Base-by-base conservation (phyloP, 2,888 invertebrate genomes). In the Stenoptilia bipunctidactyla region DNA sequence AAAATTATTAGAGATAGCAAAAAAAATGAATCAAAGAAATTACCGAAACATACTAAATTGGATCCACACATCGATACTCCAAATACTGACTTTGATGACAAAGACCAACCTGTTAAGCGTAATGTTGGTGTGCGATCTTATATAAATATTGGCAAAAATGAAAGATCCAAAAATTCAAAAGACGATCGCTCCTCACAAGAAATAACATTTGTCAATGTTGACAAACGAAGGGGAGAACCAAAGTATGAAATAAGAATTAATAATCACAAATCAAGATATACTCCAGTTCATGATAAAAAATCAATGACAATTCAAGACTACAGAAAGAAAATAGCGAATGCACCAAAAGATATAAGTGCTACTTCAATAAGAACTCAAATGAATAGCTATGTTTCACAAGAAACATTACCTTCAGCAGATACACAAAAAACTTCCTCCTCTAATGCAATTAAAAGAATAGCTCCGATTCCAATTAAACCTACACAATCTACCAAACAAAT, bases 1-100 rank as follows among this genome's bases (percentile, higher is more conserved):
- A 84, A 84, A 65, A 77, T 83, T 20, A 76, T 84, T 37, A 67
- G 64, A 52, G 80, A 82, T 37, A 68, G 72, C 1, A 82, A 76
- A 42, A 82, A 80, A 60, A 72, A 74, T 15, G 70, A 72, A 5
- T 61, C 67, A 44, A 79, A 77, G 44, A 62, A 76, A 10, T 76
- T 77, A 41, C 83, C 83, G n/a, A 54, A 77, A 2, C 75, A 80
- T 45, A 79, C 68, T 47, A 75, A 82, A 53, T 50, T 82, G 34
- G 77, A 80, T 45, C 63, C 71, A 27, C 82, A 76, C 44, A 65
- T 66, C 9, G 76, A 80, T 39, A 62, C 58, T 52, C 68, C 72
- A 3, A 55, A 63, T 10, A 63, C 56, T 47, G 48, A 53, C 13
- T 61, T 54, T 43, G 51, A 56, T 38, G 66, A 63, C 34, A 59